These are phyloP conservation scores for Gymnosoma rotundatum DNA, from an alignment of 2,888 invertebrate genomes.

Conservation along the genomic window DNA sequence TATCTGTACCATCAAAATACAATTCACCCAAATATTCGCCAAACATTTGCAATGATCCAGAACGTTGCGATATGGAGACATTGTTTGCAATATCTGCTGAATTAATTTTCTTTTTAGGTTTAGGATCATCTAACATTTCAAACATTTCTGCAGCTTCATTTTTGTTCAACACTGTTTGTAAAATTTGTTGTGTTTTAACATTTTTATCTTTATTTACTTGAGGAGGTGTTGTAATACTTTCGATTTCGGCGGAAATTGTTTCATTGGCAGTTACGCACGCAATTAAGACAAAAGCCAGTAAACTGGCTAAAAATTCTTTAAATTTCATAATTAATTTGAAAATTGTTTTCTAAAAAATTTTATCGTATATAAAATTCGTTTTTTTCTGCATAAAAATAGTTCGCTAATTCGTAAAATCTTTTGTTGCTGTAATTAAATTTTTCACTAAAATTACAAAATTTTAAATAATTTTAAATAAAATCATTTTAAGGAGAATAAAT, in stretches of 20 bases:
- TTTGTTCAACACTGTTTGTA: constrained; percentile 67
- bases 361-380: constrained; percentile 75
- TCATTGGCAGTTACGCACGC: constrained; percentile 76
- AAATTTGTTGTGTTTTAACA: constrained; percentile 1
- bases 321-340: constrained; percentile 75
- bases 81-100: not conserved
- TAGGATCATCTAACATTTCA: constrained; percentile 50
- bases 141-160: constrained; percentile 74
- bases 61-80: constrained; percentile 51
- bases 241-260: constrained; percentile 75
- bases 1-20: constrained; percentile 75
- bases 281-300: constrained; percentile 76
- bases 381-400: constrained; percentile 61
- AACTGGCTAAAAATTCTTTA: constrained; percentile 76
- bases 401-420: constrained; percentile 42
- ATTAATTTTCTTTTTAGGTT: constrained; percentile 35
- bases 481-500: constrained; percentile 1
- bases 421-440: constrained; percentile 61
- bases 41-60: constrained; percentile 76
- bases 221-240: constrained; percentile 70
- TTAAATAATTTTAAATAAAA: not conserved
- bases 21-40: constrained; percentile 78
- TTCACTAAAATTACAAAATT: constrained; percentile 71
- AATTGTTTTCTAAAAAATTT: not conserved
- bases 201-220: constrained; percentile 56